phyloP scores from a whole-genome alignment of 2,888 invertebrate genomes.

The Alcis repandata region DNA sequence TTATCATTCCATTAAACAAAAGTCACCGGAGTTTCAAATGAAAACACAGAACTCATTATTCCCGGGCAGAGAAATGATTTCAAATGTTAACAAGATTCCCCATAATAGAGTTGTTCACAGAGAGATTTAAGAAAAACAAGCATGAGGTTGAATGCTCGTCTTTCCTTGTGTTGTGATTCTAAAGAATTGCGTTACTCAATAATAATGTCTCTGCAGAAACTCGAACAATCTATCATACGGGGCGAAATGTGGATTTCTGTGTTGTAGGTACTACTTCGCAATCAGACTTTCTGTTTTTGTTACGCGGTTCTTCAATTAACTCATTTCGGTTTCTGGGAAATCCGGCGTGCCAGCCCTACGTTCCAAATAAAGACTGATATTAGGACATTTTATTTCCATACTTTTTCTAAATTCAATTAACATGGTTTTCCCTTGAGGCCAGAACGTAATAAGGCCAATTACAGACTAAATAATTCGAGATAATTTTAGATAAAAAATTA shows the following conservation, averaged over 20 bases:
- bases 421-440: neutral
- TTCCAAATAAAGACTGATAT: conserved; percentile 10
- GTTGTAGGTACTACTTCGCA: conserved; percentile 32
- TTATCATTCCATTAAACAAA: conserved; percentile 87
- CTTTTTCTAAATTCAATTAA: conserved; percentile 1
- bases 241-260: conserved; percentile 24
- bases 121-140: conserved; percentile 85
- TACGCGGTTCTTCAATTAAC: conserved; percentile 38
- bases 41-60: conserved; percentile 86
- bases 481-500: too few relatives aligned
- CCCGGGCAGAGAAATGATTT: conserved; percentile 83
- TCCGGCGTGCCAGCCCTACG: neutral
- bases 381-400: neutral
- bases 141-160: conserved; percentile 60
- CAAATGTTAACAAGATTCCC: conserved; percentile 85
- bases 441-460: neutral
- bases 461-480: neutral
- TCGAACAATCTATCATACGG: conserved; percentile 22
- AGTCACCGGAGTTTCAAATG: conserved; percentile 85
- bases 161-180: conserved; percentile 62
- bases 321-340: conserved; percentile 30
- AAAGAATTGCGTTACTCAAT: conserved; percentile 68
- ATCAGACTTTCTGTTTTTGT: conserved; percentile 36
- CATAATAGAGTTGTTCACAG: conserved; percentile 83
- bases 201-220: conserved; percentile 34